Percentiles rank a stretch among this genome's conserved stretches.
Conservation (phyloP, 1,140 invertebrate genomes). For the Brachionus asplanchnoidis region DNA sequence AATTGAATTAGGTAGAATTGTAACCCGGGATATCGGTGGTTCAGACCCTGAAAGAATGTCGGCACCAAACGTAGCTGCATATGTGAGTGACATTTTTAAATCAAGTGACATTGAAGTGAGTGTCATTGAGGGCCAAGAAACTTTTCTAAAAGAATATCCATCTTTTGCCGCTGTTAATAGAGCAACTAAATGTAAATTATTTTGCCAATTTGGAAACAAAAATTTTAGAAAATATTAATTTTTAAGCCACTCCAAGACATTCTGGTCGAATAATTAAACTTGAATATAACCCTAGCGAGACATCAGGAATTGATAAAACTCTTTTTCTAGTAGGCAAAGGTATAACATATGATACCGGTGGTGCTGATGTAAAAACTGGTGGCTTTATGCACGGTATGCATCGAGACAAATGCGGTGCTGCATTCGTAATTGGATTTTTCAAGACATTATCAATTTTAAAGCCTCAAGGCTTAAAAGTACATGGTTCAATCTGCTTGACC, state of each 20-base stretch:
- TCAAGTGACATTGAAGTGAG: constrained; percentile 12
- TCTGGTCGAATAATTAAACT: constrained; percentile 24
- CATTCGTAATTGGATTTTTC: constrained; percentile 86
- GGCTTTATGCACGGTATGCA: constrained; percentile 89
- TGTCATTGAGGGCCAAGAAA: constrained; percentile 46
- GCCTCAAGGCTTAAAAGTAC: constrained; percentile 76
- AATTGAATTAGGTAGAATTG: constrained; percentile 38
- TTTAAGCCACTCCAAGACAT: constrained; percentile 30
- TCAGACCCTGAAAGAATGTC: constrained; percentile 90
- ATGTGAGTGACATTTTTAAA: constrained; percentile 68
- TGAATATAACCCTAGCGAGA: constrained; percentile 54
- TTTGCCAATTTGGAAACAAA: not conserved
- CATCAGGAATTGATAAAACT: constrained; percentile 65
- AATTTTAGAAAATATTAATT: not conserved
- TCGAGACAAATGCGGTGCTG: constrained; percentile 91
- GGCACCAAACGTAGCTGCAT: constrained; percentile 72
- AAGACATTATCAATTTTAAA: constrained; percentile 68
- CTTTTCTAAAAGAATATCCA: constrained; percentile 75
- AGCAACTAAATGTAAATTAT: constrained; percentile 63
- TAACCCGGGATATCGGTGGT: constrained; percentile 74
- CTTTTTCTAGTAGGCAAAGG: constrained; percentile 88
- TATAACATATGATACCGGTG: constrained; percentile 71
- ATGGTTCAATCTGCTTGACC: constrained; percentile 77
- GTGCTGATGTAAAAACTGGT: constrained; percentile 76
- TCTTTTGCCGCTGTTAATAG: constrained; percentile 82